phyloP scores from a whole-genome alignment of 1,140 invertebrate species.

The Drosophila baimaii region DNA sequence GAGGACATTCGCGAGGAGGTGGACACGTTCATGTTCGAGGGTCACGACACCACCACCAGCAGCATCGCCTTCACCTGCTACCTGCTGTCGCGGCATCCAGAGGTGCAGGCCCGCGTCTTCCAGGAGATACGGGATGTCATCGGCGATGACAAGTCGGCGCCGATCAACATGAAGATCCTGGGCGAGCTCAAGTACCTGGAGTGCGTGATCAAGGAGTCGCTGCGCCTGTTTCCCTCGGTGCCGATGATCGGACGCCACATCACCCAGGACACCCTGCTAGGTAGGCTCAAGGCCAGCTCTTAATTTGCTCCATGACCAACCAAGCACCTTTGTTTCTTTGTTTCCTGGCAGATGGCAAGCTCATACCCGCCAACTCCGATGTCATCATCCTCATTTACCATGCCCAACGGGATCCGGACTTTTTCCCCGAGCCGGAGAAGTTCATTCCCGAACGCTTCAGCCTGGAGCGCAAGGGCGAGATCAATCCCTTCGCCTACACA shows the following conservation, averaged over 20 bases:
- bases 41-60: constrained; percentile 89
- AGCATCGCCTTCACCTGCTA: constrained; percentile 86
- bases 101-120: constrained; percentile 87
- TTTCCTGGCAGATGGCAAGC: constrained; percentile 61
- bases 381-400: constrained; percentile 83
- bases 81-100: constrained; percentile 85
- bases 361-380: constrained; percentile 82
- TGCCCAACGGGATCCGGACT: constrained; percentile 85
- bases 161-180: constrained; percentile 59
- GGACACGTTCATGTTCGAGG: constrained; percentile 92
- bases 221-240: constrained; percentile 89
- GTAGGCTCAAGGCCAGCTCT: constrained; percentile 42
- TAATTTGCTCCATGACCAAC: background rate
- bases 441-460: constrained; percentile 89
- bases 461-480: constrained; percentile 74
- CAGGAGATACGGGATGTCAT: constrained; percentile 87
- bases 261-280: constrained; percentile 84
- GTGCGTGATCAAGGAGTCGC: constrained; percentile 87
- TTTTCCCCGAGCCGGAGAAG: constrained; percentile 86
- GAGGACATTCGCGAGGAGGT: constrained; percentile 90
- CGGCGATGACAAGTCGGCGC: constrained; percentile 76
- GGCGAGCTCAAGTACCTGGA: constrained; percentile 85
- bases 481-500: constrained; percentile 86
- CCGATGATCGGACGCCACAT: constrained; percentile 87
- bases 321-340: background rate